These are phyloP conservation scores for Chelon auratus DNA, from an alignment of 2,797 vertebrate genomes.

Conservation along the genomic window DNA sequence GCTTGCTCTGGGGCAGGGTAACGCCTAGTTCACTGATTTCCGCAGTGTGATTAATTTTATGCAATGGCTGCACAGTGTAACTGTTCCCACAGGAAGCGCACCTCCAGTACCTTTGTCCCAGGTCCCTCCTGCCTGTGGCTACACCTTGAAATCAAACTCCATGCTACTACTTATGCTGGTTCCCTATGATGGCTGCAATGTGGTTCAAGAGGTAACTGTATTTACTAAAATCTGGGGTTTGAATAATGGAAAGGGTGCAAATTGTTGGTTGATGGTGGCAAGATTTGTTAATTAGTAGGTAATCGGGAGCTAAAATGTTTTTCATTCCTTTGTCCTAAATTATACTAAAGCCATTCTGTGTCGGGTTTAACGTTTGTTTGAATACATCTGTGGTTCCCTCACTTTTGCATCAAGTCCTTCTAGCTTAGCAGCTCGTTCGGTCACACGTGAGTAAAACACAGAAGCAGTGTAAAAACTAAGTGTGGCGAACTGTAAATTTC, in stretches of 20 bases:
- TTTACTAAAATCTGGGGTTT: neutral
- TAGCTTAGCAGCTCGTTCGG: too few relatives aligned
- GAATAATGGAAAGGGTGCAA: neutral
- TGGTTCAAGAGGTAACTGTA: conserved; percentile 59
- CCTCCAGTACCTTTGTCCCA: conserved; percentile 47
- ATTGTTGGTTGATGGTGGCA: too few relatives aligned
- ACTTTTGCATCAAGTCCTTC: too few relatives aligned
- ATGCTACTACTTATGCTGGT: conserved; percentile 50
- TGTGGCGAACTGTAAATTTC: too few relatives aligned
- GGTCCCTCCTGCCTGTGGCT: conserved; percentile 70
- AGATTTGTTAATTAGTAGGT: too few relatives aligned
- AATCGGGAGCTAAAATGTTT: too few relatives aligned
- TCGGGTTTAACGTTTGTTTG: too few relatives aligned
- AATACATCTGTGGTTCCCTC: too few relatives aligned
- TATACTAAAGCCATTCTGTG: too few relatives aligned
- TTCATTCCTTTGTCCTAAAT: too few relatives aligned
- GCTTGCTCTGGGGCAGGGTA: conserved; percentile 70
- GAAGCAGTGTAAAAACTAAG: too few relatives aligned
- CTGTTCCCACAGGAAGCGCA: conserved; percentile 12
- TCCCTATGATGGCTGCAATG: conserved; percentile 70
- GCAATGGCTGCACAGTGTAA: neutral
- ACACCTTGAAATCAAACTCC: conserved; percentile 54
- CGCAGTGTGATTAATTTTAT: neutral
- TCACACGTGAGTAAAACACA: too few relatives aligned
- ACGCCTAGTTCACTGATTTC: accelerated